Percentiles rank a stretch among this genome's conserved stretches.
phyloP scores from a whole-genome alignment of 2,797 vertebrate genomes.

The Morus bassanus region DNA sequence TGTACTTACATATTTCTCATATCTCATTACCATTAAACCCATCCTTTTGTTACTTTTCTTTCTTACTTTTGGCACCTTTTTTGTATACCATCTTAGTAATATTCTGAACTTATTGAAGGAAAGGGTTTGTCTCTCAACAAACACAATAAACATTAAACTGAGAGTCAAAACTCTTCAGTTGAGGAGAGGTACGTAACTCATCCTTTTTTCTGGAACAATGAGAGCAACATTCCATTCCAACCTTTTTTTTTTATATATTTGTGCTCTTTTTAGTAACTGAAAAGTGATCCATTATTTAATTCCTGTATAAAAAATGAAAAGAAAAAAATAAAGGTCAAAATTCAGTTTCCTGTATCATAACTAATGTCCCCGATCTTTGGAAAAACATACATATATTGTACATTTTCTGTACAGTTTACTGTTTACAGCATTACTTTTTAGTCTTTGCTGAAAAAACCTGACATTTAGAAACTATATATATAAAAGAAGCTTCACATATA shows the following conservation, averaged over 20 bases:
- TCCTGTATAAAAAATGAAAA: not conserved
- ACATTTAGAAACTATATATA: not conserved
- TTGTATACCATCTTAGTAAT: not conserved
- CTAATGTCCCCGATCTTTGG: not conserved
- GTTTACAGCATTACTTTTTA: not conserved
- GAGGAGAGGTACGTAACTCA: not conserved
- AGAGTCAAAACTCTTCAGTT: not conserved
- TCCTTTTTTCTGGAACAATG: not conserved
- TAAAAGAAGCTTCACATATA: not conserved
- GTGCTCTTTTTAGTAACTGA: not conserved
- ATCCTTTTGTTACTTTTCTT: not conserved
- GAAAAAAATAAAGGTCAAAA: not conserved
- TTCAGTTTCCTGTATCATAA: fast-evolving
- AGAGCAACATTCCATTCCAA: not conserved
- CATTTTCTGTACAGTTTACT: not conserved
- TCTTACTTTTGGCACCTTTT: not conserved
- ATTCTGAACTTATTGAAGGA: not conserved
- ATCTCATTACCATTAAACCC: not conserved
- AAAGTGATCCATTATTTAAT: not conserved
- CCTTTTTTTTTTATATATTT: not conserved
- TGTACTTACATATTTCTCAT: not conserved
- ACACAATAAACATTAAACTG: not conserved
- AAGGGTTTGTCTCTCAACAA: not conserved
- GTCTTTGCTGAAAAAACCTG: not conserved
- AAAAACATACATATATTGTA: not conserved